Evolutionary conservation across 2,888 invertebrate species (phyloP).

Genomic region (Conistra vaccinii): DNA sequence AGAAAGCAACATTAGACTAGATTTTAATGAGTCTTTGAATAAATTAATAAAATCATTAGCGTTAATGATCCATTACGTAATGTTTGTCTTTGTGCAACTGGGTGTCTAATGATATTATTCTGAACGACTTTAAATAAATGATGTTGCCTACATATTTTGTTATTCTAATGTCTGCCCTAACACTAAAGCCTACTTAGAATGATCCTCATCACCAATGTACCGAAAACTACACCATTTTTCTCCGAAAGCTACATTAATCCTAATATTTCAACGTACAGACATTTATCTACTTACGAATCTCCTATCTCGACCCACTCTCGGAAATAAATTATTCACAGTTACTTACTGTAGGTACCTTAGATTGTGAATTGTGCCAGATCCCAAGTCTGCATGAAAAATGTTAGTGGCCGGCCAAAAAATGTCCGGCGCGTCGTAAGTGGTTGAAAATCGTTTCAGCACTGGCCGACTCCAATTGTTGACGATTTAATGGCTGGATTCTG

Average conservation of each 20-base stretch:
- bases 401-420: conserved; percentile 71
- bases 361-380: conserved; percentile 65
- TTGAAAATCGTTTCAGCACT: conserved; percentile 77
- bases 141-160: background rate
- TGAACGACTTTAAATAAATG: background rate
- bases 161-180: conserved; percentile 2
- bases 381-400: conserved; percentile 75
- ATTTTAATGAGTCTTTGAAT: too few species aligned
- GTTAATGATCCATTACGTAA: too few species aligned
- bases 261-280: conserved; percentile 64
- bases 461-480: conserved; percentile 72
- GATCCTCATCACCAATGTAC: conserved; percentile 12
- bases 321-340: conserved; percentile 66
- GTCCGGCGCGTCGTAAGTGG: conserved; percentile 73
- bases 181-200: background rate
- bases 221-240: conserved; percentile 48
- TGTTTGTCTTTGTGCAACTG: too few species aligned
- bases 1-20: too few species aligned
- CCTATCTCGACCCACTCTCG: conserved; percentile 66
- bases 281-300: conserved; percentile 64
- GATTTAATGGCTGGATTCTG: conserved; percentile 75
- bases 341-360: conserved; percentile 57
- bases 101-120: too few species aligned
- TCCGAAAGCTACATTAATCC: conserved; percentile 57
- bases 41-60: too few species aligned